Evolutionary conservation across 2,888 invertebrate genomes (phyloP).

Genomic region (Polymixis flavicincta): DNA sequence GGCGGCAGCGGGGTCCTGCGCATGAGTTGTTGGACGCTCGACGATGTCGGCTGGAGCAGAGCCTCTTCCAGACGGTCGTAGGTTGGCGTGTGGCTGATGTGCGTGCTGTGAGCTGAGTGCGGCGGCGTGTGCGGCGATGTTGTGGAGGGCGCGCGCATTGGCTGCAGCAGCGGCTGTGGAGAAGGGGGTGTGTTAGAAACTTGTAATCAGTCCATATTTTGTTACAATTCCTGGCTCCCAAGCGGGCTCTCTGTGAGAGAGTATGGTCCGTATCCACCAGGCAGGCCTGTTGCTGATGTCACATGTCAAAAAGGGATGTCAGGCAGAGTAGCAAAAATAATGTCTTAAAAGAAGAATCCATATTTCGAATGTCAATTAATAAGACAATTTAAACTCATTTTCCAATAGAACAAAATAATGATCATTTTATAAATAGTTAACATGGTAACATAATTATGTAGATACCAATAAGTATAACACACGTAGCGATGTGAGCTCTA

Average conservation of each 20-base stretch:
- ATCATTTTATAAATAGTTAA: background rate
- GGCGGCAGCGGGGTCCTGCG: conserved; percentile 88
- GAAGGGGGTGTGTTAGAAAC: background rate
- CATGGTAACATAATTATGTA: background rate
- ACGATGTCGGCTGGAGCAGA: conserved; percentile 82
- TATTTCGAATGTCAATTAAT: background rate
- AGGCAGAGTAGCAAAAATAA: no score
- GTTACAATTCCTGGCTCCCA: background rate
- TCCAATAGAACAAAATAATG: background rate
- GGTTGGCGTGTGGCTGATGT: conserved; percentile 84
- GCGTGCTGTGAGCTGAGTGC: conserved; percentile 83
- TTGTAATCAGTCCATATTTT: background rate
- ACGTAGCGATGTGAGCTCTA: background rate
- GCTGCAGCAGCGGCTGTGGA: conserved; percentile 91
- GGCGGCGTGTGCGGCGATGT: conserved; percentile 91
- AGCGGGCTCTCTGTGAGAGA: background rate
- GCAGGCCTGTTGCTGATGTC: background rate
- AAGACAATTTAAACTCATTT: no score
- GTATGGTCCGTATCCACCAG: background rate
- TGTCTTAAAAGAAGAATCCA: background rate
- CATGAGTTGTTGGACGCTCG: conserved; percentile 92
- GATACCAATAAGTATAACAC: background rate
- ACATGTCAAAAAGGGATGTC: background rate
- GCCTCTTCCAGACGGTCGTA: conserved; percentile 87
- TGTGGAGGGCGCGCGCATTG: conserved; percentile 91